Evolutionary conservation across 1,140 invertebrate genomes (phyloP).

Genomic region (Luehdorfia chinensis): DNA sequence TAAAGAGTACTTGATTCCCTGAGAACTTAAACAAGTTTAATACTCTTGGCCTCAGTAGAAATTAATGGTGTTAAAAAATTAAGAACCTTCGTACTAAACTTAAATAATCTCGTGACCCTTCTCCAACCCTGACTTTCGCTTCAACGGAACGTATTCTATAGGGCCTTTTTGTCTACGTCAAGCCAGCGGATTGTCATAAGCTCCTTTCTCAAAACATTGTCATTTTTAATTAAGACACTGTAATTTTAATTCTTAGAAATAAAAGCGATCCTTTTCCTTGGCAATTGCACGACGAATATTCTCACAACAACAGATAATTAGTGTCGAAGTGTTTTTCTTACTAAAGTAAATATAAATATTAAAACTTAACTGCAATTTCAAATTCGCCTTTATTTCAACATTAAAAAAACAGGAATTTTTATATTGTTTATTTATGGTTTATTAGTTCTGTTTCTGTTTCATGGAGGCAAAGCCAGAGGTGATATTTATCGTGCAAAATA

Average conservation of each 20-base stretch:
- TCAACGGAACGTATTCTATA: slow-evolving; percentile 39
- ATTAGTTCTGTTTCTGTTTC: slow-evolving; percentile 9
- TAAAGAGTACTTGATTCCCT: neutral
- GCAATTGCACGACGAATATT: too few relatives aligned
- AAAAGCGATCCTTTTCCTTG: too few relatives aligned
- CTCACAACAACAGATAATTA: too few relatives aligned
- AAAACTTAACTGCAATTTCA: too few relatives aligned
- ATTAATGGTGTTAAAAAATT: slow-evolving; percentile 48
- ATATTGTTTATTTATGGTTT: slow-evolving; percentile 3
- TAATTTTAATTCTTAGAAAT: neutral
- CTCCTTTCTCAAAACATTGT: slow-evolving; percentile 44
- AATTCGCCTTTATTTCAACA: too few relatives aligned
- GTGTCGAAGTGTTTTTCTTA: too few relatives aligned
- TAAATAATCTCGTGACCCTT: slow-evolving; percentile 36
- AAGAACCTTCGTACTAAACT: slow-evolving; percentile 31
- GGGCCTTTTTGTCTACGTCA: slow-evolving; percentile 56
- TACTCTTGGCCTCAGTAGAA: slow-evolving; percentile 37
- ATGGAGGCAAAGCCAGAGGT: slow-evolving; percentile 4
- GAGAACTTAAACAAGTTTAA: slow-evolving; percentile 28
- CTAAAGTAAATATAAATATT: too few relatives aligned
- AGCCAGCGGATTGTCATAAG: slow-evolving; percentile 51
- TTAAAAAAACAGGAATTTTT: too few relatives aligned
- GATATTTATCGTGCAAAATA: slow-evolving; percentile 17
- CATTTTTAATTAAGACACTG: slow-evolving; percentile 33
- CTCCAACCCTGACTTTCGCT: slow-evolving; percentile 30